These are phyloP conservation scores for Peromyscus attwateri DNA, from an alignment of 2,797 vertebrate genomes.

Conservation along the genomic window DNA sequence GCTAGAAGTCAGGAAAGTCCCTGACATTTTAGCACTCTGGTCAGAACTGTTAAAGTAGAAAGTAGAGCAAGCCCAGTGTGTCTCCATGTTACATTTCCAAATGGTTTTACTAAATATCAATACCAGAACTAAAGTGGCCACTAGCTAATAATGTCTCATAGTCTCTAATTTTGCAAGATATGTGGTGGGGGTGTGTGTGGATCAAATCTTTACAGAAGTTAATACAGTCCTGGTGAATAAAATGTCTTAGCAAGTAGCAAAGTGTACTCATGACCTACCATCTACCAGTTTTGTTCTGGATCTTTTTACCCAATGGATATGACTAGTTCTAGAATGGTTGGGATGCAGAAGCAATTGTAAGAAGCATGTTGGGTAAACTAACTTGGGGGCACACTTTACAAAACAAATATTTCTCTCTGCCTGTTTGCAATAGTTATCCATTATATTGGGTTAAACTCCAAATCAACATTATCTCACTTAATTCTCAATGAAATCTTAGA, in stretches of 20 bases:
- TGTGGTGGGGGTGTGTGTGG: neutral
- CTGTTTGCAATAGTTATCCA: neutral
- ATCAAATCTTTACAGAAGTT: neutral
- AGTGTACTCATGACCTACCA: neutral
- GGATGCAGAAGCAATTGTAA: neutral
- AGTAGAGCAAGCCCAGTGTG: neutral
- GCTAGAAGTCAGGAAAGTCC: neutral
- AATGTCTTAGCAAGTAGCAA: neutral
- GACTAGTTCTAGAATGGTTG: neutral
- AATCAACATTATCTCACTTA: neutral
- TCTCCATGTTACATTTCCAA: neutral
- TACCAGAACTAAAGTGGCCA: neutral
- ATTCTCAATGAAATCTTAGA: neutral
- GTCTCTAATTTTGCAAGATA: conserved; percentile 3
- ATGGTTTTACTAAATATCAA: neutral
- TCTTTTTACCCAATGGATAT: too few relatives aligned
- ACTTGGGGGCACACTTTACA: neutral
- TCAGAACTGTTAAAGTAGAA: neutral
- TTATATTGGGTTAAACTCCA: neutral
- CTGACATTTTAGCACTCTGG: neutral
- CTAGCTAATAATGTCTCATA: neutral
- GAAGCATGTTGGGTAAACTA: neutral
- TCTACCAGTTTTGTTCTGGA: neutral
- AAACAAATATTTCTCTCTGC: neutral
- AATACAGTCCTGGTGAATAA: neutral